Percentiles rank a stretch among this genome's conserved stretches.
Conservation (phyloP, 2,888 invertebrate genomes). For the Drosophila atripex region DNA sequence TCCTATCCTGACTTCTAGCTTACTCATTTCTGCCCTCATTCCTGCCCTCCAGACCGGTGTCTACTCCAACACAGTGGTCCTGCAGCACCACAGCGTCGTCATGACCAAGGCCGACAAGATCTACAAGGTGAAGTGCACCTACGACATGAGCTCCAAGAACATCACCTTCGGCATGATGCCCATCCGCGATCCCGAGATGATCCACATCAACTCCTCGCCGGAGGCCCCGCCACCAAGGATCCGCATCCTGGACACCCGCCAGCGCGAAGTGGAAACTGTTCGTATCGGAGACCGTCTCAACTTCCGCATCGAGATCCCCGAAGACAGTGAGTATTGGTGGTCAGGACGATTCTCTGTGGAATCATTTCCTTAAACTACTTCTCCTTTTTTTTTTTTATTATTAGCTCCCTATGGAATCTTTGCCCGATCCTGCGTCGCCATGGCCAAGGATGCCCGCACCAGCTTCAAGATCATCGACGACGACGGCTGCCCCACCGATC, state of each 20-base stretch:
- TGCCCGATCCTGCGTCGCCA: constrained; percentile 97
- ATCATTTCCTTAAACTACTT: fast-evolving
- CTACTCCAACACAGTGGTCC: constrained; percentile 96
- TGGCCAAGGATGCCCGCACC: constrained; percentile 98
- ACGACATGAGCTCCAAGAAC: constrained; percentile 98
- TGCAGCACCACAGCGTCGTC: constrained; percentile 97
- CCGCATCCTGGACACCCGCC: constrained; percentile 93
- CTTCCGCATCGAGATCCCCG: constrained; percentile 97
- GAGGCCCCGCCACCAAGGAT: constrained; percentile 97
- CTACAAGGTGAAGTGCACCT: constrained; percentile 97
- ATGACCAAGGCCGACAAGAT: constrained; percentile 98
- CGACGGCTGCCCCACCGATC: constrained; percentile 96
- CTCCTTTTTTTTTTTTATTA: background rate
- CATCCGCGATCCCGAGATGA: constrained; percentile 97
- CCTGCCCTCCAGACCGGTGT: constrained; percentile 89
- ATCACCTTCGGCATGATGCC: constrained; percentile 99
- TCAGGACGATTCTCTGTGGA: background rate
- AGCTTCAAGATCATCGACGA: constrained; percentile 98
- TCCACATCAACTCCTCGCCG: constrained; percentile 96
- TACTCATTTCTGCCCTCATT: background rate
- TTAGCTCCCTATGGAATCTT: constrained; percentile 97
- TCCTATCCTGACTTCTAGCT: background rate
- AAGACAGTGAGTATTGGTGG: constrained; percentile 91
- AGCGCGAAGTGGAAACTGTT: constrained; percentile 96
- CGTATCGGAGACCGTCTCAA: constrained; percentile 97